These are phyloP conservation scores for Pitta sordida DNA, from an alignment of 2,113 vertebrate genomes.

Conservation along the genomic window DNA sequence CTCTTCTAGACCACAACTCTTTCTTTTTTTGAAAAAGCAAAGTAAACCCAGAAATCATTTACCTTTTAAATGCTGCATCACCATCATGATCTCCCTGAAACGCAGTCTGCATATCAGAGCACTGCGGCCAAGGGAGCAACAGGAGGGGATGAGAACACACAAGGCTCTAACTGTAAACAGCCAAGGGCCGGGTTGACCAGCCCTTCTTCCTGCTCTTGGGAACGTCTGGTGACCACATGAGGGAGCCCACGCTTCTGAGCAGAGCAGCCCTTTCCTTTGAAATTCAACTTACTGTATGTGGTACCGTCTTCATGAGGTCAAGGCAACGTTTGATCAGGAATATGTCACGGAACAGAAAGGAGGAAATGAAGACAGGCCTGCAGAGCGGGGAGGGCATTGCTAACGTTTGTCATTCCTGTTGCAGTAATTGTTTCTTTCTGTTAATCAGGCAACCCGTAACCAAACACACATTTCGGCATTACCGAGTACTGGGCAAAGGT, in stretches of 20 bases:
- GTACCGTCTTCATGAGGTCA: neutral
- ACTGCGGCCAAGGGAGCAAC: neutral
- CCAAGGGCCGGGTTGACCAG: neutral
- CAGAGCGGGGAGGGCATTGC: neutral
- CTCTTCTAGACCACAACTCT: neutral
- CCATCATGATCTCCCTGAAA: neutral
- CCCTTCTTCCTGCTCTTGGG: neutral
- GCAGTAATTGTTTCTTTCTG: slow-evolving; percentile 41
- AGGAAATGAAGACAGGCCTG: neutral
- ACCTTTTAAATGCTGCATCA: neutral
- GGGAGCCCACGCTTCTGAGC: neutral
- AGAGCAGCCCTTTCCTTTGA: neutral
- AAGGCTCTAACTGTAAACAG: neutral
- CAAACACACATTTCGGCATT: slow-evolving; percentile 92
- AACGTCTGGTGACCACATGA: neutral
- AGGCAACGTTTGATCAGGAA: neutral
- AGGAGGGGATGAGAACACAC: neutral
- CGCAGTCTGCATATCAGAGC: accelerated
- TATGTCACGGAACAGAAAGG: neutral
- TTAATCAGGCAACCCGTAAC: slow-evolving; percentile 86
- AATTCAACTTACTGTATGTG: neutral
- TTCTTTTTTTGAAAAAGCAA: neutral
- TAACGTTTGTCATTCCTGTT: neutral
- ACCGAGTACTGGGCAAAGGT: slow-evolving; percentile 92
- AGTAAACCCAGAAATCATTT: neutral